Evolutionary conservation across 1,140 invertebrate species (phyloP).

Genomic region (Drosophila pectinifera): DNA sequence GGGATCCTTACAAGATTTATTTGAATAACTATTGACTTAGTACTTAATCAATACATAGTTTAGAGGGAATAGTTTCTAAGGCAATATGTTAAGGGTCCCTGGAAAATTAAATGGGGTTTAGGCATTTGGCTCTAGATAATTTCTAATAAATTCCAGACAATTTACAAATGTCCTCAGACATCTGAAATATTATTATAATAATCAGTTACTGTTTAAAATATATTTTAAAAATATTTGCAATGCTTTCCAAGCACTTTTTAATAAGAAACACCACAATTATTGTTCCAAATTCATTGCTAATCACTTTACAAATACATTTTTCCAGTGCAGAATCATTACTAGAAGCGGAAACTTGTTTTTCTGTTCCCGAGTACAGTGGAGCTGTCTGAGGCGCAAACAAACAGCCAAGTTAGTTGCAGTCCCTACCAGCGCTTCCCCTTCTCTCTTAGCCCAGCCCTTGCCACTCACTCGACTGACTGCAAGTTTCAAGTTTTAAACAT

Average conservation of each 20-base stretch:
- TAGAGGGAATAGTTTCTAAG: no score
- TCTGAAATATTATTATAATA: no score
- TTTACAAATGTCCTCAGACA: no score
- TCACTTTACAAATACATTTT: not conserved
- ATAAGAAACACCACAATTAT: not conserved
- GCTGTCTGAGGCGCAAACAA: conserved; percentile 46
- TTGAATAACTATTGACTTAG: no score
- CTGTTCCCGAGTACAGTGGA: conserved; percentile 26
- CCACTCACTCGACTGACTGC: conserved; percentile 38
- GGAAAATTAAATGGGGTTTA: no score
- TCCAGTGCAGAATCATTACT: conserved; percentile 3
- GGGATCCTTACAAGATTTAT: not conserved
- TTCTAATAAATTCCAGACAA: no score
- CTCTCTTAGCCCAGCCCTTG: not conserved
- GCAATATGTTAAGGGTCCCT: no score
- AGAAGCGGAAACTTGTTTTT: conserved; percentile 44
- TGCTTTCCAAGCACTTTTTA: not conserved
- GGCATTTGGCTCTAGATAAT: no score
- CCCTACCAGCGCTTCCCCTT: conserved; percentile 4
- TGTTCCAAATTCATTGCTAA: not conserved
- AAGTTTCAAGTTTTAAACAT: conserved; percentile 78
- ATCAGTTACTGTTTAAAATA: not conserved
- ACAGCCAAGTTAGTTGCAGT: conserved; percentile 43
- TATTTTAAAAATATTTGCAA: no score
- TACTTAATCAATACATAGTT: no score